A percentile compares a stretch with the other conserved stretches of the same genome.
phyloP scores from a whole-genome alignment of 2,888 invertebrate species.

The Hybos culiciformis region DNA sequence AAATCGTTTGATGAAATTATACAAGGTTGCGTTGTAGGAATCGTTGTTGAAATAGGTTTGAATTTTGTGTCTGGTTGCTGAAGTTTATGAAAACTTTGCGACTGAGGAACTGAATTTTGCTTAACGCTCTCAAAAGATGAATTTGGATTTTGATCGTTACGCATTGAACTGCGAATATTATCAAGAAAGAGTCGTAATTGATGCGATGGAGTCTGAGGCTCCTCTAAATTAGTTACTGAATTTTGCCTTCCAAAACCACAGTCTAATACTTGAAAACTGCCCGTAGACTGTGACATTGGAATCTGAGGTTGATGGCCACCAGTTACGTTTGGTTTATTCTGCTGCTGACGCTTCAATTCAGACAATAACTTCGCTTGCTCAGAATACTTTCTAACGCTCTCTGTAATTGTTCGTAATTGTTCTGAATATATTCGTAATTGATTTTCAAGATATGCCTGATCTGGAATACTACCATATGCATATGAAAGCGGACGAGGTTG shows the following conservation, averaged over 20 bases:
- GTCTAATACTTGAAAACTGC: constrained; percentile 27
- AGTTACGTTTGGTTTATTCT: constrained; percentile 20
- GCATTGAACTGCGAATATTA: constrained; percentile 34
- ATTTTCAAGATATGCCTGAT: constrained; percentile 34
- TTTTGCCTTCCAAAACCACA: constrained; percentile 1
- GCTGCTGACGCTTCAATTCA: constrained; percentile 33
- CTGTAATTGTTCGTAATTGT: constrained; percentile 33
- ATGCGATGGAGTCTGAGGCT: constrained; percentile 32
- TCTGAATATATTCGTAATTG: constrained; percentile 34
- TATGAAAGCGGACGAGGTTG: constrained; percentile 33
- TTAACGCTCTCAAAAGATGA: constrained; percentile 26
- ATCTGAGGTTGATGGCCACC: constrained; percentile 11
- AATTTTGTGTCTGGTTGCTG: not conserved
- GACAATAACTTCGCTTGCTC: constrained; percentile 34
- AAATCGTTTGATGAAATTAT: constrained; percentile 11
- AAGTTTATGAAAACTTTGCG: not conserved
- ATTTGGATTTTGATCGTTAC: constrained; percentile 23
- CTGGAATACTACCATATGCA: constrained; percentile 30
- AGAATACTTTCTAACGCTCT: constrained; percentile 35
- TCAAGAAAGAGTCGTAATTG: constrained; percentile 32
- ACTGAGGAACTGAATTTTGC: constrained; percentile 20
- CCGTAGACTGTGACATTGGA: constrained; percentile 18
- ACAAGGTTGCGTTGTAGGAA: constrained; percentile 3
- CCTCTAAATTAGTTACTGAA: constrained; percentile 17
- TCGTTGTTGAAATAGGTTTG: not conserved